These are phyloP conservation scores for Diadophis punctatus DNA, from an alignment of 2,113 vertebrate species.

Conservation along the genomic window DNA sequence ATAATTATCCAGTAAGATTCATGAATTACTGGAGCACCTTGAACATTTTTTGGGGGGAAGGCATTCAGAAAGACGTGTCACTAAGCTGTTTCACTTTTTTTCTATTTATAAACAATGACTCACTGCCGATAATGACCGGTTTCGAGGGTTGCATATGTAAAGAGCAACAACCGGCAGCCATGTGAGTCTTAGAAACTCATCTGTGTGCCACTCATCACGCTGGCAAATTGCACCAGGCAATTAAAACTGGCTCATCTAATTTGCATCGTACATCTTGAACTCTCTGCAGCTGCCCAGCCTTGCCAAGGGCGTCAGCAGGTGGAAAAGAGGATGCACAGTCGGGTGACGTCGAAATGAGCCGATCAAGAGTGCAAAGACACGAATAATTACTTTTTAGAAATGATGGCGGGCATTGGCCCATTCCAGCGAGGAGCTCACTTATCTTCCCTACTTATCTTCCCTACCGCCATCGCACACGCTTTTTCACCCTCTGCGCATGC, in stretches of 20 bases:
- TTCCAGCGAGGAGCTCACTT: neutral
- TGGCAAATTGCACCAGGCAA: neutral
- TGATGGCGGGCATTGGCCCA: neutral
- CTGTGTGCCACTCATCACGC: neutral
- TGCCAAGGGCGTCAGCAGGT: neutral
- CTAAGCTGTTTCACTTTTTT: neutral
- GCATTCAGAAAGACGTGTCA: neutral
- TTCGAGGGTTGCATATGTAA: neutral
- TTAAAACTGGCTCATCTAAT: neutral
- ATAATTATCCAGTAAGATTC: neutral
- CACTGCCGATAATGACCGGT: neutral
- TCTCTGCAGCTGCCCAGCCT: neutral
- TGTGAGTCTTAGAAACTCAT: neutral
- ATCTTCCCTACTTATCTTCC: no score
- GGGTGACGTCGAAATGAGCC: neutral
- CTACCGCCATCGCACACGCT: no score
- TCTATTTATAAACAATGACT: neutral
- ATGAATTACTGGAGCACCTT: neutral
- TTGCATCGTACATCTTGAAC: neutral
- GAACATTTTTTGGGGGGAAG: neutral
- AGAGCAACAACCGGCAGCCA: neutral
- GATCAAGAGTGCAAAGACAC: neutral
- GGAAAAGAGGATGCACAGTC: neutral
- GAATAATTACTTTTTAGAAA: neutral
- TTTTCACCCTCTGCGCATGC: no score